These are phyloP conservation scores for Melanargia galathea DNA, from an alignment of 2,888 invertebrate species.

Conservation along the genomic window DNA sequence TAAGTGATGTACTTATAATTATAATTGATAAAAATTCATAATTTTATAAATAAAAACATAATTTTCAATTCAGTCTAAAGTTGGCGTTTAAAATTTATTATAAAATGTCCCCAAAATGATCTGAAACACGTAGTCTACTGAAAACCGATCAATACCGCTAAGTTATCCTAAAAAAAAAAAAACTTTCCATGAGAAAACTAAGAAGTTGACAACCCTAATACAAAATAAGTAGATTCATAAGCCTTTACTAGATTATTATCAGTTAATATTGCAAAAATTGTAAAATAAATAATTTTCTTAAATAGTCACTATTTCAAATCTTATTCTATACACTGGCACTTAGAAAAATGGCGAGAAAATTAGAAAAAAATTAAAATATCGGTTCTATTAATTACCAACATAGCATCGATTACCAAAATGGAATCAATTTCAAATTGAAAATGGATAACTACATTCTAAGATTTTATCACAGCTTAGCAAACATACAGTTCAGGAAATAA, in stretches of 20 bases:
- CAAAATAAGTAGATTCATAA: conserved; percentile 44
- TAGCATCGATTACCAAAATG: no score
- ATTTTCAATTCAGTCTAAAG: no score
- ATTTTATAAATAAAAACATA: not conserved
- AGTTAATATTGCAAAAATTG: conserved; percentile 43
- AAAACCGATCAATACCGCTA: not conserved
- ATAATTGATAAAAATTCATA: not conserved
- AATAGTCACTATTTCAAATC: conserved; percentile 41
- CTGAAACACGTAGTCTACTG: not conserved
- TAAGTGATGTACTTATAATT: not conserved
- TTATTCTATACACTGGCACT: conserved; percentile 59
- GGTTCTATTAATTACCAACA: conserved; percentile 22
- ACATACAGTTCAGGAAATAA: conserved; percentile 1
- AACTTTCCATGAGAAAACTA: not conserved
- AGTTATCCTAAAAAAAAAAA: not conserved
- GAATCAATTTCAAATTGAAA: conserved; percentile 11
- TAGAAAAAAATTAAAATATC: conserved; percentile 36
- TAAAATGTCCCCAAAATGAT: not conserved
- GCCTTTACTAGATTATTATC: conserved; percentile 39
- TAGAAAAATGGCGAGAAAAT: conserved; percentile 47
- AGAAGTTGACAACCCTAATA: conserved; percentile 8
- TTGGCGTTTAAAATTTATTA: no score
- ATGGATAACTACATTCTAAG: conserved; percentile 38
- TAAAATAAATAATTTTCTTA: conserved; percentile 59
- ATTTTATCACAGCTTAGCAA: conserved; percentile 9